A percentile compares a stretch with the other conserved stretches of the same genome.
phyloP scores from a whole-genome alignment of 2,113 vertebrate genomes.

The Chaenogobius annularis region DNA sequence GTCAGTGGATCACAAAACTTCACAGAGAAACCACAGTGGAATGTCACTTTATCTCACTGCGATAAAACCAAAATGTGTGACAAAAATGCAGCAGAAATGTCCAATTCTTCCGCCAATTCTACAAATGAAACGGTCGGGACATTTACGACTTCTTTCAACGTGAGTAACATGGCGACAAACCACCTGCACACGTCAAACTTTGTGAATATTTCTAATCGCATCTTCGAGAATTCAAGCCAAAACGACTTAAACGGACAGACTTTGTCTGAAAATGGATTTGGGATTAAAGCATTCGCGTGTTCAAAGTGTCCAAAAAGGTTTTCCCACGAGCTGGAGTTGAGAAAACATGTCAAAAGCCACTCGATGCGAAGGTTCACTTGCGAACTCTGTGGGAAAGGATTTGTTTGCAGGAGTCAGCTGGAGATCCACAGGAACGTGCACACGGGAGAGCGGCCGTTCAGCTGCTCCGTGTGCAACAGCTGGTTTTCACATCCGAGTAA shows the following conservation, averaged over 20 bases:
- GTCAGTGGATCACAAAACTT: conserved; percentile 63
- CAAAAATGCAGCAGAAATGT: neutral
- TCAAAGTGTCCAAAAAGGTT: conserved; percentile 57
- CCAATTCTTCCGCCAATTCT: neutral
- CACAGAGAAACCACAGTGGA: conserved; percentile 36
- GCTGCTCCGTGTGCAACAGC: conserved; percentile 49
- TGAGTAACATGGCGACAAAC: neutral
- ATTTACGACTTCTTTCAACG: neutral
- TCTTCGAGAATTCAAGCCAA: neutral
- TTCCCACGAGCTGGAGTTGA: conserved; percentile 50
- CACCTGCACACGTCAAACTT: neutral
- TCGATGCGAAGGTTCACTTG: conserved; percentile 52
- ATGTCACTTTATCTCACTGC: neutral
- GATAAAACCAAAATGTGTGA: neutral
- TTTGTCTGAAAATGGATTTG: neutral
- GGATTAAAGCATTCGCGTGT: conserved; percentile 44
- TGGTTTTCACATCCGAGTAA: conserved; percentile 70
- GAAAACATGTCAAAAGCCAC: conserved; percentile 58
- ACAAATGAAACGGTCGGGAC: conserved; percentile 12
- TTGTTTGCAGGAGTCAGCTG: conserved; percentile 67
- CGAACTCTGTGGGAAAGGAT: conserved; percentile 58
- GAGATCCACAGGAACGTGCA: conserved; percentile 66
- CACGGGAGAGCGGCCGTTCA: conserved; percentile 63
- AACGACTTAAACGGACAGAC: neutral
- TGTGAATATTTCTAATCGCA: neutral